A percentile compares a stretch with the other conserved stretches of the same genome.
Conservation (phyloP, 2,113 vertebrate genomes). For the Anseranas semipalmata region DNA sequence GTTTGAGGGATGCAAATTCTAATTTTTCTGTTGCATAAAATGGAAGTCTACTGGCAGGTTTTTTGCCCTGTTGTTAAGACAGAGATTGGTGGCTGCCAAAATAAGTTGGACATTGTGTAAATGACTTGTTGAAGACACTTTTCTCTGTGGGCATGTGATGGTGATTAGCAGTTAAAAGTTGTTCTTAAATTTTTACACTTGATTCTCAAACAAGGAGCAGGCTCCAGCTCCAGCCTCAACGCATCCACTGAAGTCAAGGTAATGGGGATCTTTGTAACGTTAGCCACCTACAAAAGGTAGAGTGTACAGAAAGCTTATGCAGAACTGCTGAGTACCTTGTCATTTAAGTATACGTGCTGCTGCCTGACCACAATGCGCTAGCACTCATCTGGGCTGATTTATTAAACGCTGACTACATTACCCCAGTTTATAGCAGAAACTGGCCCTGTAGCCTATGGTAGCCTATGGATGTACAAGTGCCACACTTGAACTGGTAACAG, state of each 20-base stretch:
- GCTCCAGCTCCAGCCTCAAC: not conserved
- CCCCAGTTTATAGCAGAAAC: not conserved
- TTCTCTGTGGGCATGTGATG: not conserved
- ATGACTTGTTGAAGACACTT: not conserved
- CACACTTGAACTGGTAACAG: fast-evolving
- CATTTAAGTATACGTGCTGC: fast-evolving
- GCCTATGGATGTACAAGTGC: not conserved
- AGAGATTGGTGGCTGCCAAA: not conserved
- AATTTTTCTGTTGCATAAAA: not conserved
- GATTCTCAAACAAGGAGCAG: fast-evolving
- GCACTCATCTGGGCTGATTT: not conserved
- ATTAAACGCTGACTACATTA: not conserved
- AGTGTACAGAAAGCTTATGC: fast-evolving
- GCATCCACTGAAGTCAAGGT: not conserved
- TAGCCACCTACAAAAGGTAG: fast-evolving
- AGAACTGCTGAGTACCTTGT: not conserved
- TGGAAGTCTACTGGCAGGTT: not conserved
- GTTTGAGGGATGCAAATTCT: conserved; percentile 46
- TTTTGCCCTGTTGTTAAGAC: not conserved
- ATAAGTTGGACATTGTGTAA: not conserved
- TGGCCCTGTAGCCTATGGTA: not conserved
- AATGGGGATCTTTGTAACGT: fast-evolving
- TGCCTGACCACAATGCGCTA: fast-evolving
- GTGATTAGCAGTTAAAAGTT: not conserved
- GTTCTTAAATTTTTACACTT: not conserved